Conservation (phyloP, 2,113 vertebrate species). For the Falcunculus frontatus region DNA sequence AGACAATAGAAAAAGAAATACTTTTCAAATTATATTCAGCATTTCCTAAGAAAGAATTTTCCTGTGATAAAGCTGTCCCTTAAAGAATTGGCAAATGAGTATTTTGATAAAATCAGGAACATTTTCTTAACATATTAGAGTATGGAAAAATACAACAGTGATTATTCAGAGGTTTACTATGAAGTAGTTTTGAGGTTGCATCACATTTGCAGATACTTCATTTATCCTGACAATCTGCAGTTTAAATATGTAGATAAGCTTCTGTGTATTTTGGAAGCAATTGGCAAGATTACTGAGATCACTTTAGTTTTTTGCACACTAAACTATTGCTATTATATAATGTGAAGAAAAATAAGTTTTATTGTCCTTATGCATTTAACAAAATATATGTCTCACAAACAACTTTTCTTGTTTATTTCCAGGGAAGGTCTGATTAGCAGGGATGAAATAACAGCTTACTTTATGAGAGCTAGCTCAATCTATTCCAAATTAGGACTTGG, state of each 20-base stretch:
- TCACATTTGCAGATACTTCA: not conserved
- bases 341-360: not conserved
- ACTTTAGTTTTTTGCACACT: not conserved
- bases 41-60: not conserved
- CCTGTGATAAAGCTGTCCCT: not conserved
- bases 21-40: not conserved
- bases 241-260: not conserved
- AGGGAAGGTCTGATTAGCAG: conserved; percentile 92
- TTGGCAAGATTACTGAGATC: not conserved
- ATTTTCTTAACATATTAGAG: not conserved
- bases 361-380: not conserved
- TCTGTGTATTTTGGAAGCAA: not conserved
- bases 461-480: conserved; percentile 94
- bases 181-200: not conserved
- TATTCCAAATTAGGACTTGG: conserved; percentile 93
- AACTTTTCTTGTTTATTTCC: conserved; percentile 4
- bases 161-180: not conserved
- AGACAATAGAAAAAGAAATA: not conserved
- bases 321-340: not conserved
- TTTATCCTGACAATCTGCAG: not conserved
- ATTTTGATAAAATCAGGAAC: not conserved
- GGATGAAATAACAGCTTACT: conserved; percentile 94
- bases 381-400: not conserved
- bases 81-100: not conserved
- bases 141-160: not conserved